Base-by-base conservation (phyloP, 2,888 invertebrate species). In the Cheiracanthium punctorium region DNA sequence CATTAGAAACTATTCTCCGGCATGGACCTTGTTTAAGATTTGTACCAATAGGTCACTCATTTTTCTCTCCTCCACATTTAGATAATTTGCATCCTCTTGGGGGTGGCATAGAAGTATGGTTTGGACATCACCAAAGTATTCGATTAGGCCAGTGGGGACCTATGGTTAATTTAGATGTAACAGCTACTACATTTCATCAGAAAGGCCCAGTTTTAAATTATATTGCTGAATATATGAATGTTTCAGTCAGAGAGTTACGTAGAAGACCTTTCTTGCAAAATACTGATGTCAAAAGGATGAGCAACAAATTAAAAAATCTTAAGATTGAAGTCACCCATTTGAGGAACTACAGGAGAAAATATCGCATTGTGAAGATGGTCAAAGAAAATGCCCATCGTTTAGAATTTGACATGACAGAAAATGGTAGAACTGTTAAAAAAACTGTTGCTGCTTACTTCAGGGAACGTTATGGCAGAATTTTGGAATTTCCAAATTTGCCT, bases 251-350 rank as follows among this genome's bases (percentile, higher is more conserved):
- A n/a, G 12, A 28, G 14, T 37, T 73, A 1, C 8, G n/a, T 12
- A 37, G 52, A 24, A 43, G 32, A 2, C 14, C 14, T 4, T 4
- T 17, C 17, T 48, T 87, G 5, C 75, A 14, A 1, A 79, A 85
- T 65, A 5, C 17, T 29, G 82, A 88, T 24, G 69, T 69, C 20
- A 67, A 28, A 32, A 92, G 91, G 87, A 91, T 92, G 82, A 91
- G 91, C 29, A 92, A 92, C 87, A 92, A 92, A 90, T 91, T 92
- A 77, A 92, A 91, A 91, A 92, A 91, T 91, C 89, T 92, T 64
- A 33, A 69, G 17, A 87, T 88, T 64, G 74, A 87, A 71, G 71
- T 65, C 0, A 88, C 24, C 29, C 88, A 88, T 69, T 41, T 82
- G 20, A 58, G 30, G 33, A 71, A 30, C 32, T 88, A 88, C 24